Base-by-base conservation (phyloP, 2,888 invertebrate genomes). In the Diaphora mendica region DNA sequence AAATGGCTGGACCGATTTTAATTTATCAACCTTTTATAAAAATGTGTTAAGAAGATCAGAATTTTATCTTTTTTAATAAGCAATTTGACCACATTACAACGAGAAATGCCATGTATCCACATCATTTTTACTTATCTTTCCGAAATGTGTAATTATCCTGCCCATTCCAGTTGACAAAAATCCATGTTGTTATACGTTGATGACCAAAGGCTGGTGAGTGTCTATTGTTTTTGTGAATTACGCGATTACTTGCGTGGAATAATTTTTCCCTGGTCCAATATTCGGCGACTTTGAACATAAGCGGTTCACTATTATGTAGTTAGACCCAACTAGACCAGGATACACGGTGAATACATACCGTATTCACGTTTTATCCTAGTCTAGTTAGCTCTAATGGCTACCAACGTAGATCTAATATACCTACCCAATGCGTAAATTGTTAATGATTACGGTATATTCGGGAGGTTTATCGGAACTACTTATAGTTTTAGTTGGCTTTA, bases 201-300 rank as follows among this genome's bases (percentile, higher is more conserved):
- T 92, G 91, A 90, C 91, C 90, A 91, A 76, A 72, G 70, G 65
- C 71, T 65, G 35, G 35, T 35, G 84, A 79, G 83, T 83, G 84
- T 82, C 82, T 90, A 92, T 93, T 94, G 94, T 94, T 94, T 94
- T 94, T 89, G 92, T 88, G 91, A 90, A 92, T 94, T 92, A 92
- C 88, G 89, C 86, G 91, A 93, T 91, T 91, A 94, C 89, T 92
- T 93, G 91, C 81, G 94, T 91, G 94, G 93, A 94, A 94, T 93
- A 94, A 94, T 89, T 82, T 88, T 81, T 62, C 73, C 74, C 71
- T 62, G 44, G 59, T 35, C 59, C 71, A 70, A 73, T 76, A 81
- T 82, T 64, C 77, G 23, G 39, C 66, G 71, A 59, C 42, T 71
- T 73, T 67, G 79, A 77, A 77, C 78, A 74, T 82, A 83, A 82